Conservation (phyloP, 2,113 vertebrate species). For the Illadopsis cleaveri region DNA sequence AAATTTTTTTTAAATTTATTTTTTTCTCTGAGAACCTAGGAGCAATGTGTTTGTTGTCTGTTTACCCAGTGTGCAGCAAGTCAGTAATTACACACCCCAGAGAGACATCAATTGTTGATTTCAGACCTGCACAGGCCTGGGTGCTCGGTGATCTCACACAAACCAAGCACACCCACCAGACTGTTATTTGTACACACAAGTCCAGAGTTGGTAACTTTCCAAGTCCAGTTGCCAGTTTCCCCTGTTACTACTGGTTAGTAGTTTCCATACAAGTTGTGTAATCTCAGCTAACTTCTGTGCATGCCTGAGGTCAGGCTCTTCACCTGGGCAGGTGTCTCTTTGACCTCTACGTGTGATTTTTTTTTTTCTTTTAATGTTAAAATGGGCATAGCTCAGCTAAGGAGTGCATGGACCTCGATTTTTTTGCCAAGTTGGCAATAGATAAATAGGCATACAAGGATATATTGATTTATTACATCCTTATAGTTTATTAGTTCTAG, state of each 20-base stretch:
- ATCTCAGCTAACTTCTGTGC: not conserved
- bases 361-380: not conserved
- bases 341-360: not conserved
- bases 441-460: not conserved
- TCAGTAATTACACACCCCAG: not conserved
- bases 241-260: no score
- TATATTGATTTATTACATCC: not conserved
- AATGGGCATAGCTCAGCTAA: not conserved
- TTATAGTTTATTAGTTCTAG: not conserved
- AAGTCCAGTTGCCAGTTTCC: not conserved
- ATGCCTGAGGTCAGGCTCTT: not conserved
- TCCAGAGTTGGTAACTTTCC: not conserved
- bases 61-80: not conserved
- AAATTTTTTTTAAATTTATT: not conserved
- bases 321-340: not conserved
- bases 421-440: not conserved
- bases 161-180: not conserved
- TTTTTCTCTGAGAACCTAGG: not conserved
- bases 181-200: rapidly evolving
- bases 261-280: not conserved
- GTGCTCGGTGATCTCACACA: rapidly evolving
- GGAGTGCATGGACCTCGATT: not conserved
- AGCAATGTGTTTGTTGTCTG: not conserved
- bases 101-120: not conserved
- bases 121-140: not conserved